These are phyloP conservation scores for Misgurnus anguillicaudatus DNA, from an alignment of 2,113 vertebrate species.

Conservation along the genomic window DNA sequence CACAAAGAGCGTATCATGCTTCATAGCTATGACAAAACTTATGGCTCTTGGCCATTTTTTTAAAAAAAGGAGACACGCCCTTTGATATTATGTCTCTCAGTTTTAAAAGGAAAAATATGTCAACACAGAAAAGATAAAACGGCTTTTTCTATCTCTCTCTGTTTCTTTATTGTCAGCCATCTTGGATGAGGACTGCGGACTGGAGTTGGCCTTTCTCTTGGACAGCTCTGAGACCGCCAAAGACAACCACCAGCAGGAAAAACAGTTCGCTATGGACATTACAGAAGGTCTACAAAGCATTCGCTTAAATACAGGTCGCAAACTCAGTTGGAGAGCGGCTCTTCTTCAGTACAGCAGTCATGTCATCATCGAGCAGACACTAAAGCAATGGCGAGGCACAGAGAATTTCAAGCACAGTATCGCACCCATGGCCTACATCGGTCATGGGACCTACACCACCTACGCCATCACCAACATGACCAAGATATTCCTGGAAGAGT, in stretches of 20 bases:
- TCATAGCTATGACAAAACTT: too few relatives aligned
- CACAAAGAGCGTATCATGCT: too few relatives aligned
- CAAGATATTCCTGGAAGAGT: constrained; percentile 83
- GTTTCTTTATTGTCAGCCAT: constrained; percentile 68
- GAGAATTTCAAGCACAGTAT: constrained; percentile 81
- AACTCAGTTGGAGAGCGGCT: constrained; percentile 79
- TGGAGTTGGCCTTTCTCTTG: constrained; percentile 87
- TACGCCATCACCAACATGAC: constrained; percentile 93
- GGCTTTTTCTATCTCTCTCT: not conserved
- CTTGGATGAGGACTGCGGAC: constrained; percentile 81
- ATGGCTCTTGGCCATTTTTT: too few relatives aligned
- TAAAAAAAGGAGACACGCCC: too few relatives aligned
- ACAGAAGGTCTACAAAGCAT: constrained; percentile 79
- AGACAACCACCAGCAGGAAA: constrained; percentile 85
- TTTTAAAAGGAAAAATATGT: not conserved
- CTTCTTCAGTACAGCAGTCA: constrained; percentile 91
- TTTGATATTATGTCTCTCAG: too few relatives aligned
- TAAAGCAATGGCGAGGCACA: constrained; percentile 82
- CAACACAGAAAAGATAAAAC: not conserved
- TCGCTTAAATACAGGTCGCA: constrained; percentile 76
- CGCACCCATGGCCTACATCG: constrained; percentile 81
- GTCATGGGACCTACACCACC: constrained; percentile 89
- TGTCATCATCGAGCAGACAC: constrained; percentile 84
- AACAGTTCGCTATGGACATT: constrained; percentile 80
- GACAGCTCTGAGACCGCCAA: constrained; percentile 91